Evolutionary conservation across 2,113 vertebrate species (phyloP), one percentile per base, ranked within the genome.

Genomic region (Thalassoma bifasciatum): DNA sequence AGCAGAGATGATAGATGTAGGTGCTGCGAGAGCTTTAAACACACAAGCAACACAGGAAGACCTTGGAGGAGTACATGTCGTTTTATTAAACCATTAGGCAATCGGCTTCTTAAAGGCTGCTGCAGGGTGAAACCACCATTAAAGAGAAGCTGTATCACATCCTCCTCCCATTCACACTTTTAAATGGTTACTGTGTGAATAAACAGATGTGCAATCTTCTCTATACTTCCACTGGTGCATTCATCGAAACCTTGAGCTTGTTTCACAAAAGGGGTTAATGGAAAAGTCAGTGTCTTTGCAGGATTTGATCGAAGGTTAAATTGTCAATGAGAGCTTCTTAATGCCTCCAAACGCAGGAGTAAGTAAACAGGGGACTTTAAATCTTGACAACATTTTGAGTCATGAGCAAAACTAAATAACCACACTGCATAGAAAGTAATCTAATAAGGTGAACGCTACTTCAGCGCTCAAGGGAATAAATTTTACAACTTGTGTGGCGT

Each of bases 131-230:
- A 73, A 68, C 53, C 56, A 62, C 67, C 49, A 64, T 70, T 80
- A 81, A 75, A 30, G 46, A 71, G 47, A 62, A 54, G n/a, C 66
- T 72, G 44, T 9, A 65, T 77, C 72, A 80, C 72, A 77, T 81
- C 58, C 54, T 81, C 58, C 54, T 83, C 73, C 72, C 64, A 86
- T 87, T 86, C 82, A 87, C 62, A 85, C 77, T 89, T 84, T 69
- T 65, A 81, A 87, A 88, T 61, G 30, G 72, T 83, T 78, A 82
- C 54, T 58, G 44, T 68, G 66, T 66, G 37, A 57, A 66, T 40
- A 77, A 81, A 83, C 79, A 87, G 71, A 80, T 77, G 74, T 68
- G 62, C 73, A 67, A 79, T 63, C 50, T 61, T 71, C 22, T 53
- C 75, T 54, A 7, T 19, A 36, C 37, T 71, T 65, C 66, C 40